These are phyloP conservation scores for Trichosurus vulpecula DNA, from an alignment of 2,797 vertebrate species.

Conservation along the genomic window DNA sequence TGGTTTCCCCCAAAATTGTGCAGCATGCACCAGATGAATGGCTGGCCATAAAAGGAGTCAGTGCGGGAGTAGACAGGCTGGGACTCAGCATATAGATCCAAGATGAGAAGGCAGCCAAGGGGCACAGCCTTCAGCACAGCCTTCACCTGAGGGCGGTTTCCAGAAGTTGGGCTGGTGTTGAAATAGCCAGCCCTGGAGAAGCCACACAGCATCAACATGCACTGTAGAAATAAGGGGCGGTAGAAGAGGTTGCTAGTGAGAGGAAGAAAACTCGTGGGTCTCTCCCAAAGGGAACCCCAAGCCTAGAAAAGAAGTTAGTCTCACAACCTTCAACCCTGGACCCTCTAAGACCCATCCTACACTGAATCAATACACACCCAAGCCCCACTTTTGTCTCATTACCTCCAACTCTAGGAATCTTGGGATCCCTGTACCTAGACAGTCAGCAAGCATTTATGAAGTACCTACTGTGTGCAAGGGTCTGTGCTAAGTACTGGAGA, in stretches of 20 bases:
- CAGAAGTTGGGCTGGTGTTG: constrained; percentile 91
- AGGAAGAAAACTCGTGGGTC: constrained; percentile 4
- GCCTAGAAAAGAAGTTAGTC: background rate
- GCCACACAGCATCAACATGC: constrained; percentile 92
- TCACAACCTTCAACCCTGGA: background rate
- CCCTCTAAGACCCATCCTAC: background rate
- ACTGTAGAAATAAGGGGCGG: constrained; percentile 82
- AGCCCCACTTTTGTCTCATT: no score
- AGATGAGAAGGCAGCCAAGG: constrained; percentile 91
- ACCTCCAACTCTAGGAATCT: background rate
- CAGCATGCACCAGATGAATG: constrained; percentile 99
- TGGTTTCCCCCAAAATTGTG: constrained; percentile 98
- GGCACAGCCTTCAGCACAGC: constrained; percentile 93
- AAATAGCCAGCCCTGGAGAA: constrained; percentile 98
- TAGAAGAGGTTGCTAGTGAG: constrained; percentile 46
- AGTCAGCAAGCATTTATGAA: background rate
- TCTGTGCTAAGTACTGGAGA: background rate
- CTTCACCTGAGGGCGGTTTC: constrained; percentile 90
- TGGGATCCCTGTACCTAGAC: background rate
- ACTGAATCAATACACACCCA: background rate
- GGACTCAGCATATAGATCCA: constrained; percentile 95
- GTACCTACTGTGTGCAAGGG: background rate
- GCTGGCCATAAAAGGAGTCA: constrained; percentile 95
- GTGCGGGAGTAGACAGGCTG: constrained; percentile 90
- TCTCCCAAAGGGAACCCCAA: constrained; percentile 31